Percentiles rank a stretch among this genome's conserved stretches.
Evolutionary conservation across 2,888 invertebrate species (phyloP).

Genomic region (Ophioninae sp.): DNA sequence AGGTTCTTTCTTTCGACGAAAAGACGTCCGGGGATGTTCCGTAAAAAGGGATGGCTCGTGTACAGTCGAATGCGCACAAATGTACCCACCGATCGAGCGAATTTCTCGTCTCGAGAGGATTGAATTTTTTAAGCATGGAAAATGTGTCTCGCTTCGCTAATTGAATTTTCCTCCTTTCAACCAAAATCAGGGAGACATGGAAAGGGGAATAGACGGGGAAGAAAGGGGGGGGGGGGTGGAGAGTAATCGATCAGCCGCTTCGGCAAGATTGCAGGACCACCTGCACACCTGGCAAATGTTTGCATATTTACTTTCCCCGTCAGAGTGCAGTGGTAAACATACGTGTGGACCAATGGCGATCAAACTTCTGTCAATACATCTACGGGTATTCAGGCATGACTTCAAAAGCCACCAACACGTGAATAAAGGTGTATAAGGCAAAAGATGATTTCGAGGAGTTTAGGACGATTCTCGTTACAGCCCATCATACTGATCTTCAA

Average conservation of each 20-base stretch:
- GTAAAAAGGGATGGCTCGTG: not conserved
- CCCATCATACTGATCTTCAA: too few relatives aligned
- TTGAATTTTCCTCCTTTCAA: constrained; percentile 26
- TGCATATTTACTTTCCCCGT: constrained; percentile 21
- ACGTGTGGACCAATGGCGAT: constrained; percentile 24
- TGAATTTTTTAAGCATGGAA: constrained; percentile 23
- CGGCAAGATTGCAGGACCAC: constrained; percentile 4
- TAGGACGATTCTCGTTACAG: too few relatives aligned
- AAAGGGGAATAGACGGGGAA: not conserved
- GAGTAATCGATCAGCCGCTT: constrained; percentile 35
- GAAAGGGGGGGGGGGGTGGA: not conserved
- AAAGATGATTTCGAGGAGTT: too few relatives aligned
- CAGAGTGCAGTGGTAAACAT: constrained; percentile 29
- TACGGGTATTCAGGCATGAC: too few relatives aligned
- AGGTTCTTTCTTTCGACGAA: not conserved
- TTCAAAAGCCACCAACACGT: too few relatives aligned
- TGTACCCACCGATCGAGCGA: not conserved
- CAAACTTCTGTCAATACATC: not conserved
- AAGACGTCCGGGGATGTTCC: not conserved
- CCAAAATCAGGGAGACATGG: not conserved
- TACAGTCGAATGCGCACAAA: not conserved
- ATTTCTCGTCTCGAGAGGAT: not conserved
- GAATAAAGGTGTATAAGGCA: too few relatives aligned
- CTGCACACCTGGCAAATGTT: constrained; percentile 40
- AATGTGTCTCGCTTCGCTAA: constrained; percentile 19